Evolutionary conservation across 2,113 vertebrate species (phyloP).

Genomic region (mouse (Mus musculus)): DNA sequence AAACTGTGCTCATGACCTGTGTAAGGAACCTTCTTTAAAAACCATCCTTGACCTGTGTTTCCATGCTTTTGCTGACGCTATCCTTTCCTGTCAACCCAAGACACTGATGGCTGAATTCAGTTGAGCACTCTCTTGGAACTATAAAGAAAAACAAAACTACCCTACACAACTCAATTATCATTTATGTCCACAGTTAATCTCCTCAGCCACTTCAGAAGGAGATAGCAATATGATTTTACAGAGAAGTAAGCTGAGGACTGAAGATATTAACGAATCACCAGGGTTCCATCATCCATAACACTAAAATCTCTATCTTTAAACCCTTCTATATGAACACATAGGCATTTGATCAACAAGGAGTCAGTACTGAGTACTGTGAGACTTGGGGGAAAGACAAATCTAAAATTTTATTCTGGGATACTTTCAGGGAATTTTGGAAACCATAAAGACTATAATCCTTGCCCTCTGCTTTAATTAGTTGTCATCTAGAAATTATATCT

Average conservation of each 20-base stretch:
- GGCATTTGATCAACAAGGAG: too few species aligned
- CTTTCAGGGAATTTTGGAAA: not conserved
- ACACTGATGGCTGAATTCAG: not conserved
- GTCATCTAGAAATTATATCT: not conserved
- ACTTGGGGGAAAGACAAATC: not conserved
- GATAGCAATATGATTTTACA: fast-evolving
- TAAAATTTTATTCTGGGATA: not conserved
- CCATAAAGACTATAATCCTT: not conserved
- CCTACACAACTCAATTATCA: not conserved
- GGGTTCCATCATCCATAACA: fast-evolving
- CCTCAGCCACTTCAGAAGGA: not conserved
- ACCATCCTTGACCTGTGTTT: not conserved
- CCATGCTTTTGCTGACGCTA: not conserved
- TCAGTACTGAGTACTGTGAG: not conserved
- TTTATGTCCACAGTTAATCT: not conserved
- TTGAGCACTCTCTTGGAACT: not conserved
- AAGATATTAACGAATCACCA: too few species aligned
- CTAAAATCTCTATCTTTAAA: not conserved
- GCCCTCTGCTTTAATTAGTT: not conserved
- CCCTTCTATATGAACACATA: fast-evolving
- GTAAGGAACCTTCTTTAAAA: not conserved
- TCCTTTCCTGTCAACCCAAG: not conserved
- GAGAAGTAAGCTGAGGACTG: not conserved
- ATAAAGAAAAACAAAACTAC: not conserved
- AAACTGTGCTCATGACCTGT: not conserved